These are phyloP conservation scores for Zapus hudsonius DNA, from an alignment of 2,113 vertebrate genomes.

Conservation along the genomic window DNA sequence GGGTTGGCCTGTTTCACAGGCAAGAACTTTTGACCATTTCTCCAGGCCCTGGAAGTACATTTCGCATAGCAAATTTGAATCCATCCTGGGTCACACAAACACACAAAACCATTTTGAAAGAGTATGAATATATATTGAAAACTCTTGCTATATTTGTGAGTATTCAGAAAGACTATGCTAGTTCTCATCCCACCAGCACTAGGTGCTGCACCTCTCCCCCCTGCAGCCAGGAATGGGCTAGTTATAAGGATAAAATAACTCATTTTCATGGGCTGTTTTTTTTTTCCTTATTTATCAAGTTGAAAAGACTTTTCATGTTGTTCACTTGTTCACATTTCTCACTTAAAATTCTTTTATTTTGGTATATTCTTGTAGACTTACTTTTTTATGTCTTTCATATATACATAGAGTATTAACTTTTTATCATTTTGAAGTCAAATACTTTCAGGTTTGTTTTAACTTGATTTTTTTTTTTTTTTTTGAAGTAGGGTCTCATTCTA, in stretches of 20 bases:
- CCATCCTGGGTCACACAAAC: neutral
- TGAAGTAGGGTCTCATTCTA: too few relatives aligned
- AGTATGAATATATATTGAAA: neutral
- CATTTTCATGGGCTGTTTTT: neutral
- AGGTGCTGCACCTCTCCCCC: neutral
- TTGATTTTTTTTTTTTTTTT: neutral
- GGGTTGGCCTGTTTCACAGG: too few relatives aligned
- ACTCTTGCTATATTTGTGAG: neutral
- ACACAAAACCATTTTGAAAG: neutral
- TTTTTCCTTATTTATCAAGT: neutral
- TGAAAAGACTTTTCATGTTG: conserved; percentile 15
- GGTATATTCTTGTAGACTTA: too few relatives aligned
- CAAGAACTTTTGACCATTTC: too few relatives aligned
- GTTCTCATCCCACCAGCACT: neutral
- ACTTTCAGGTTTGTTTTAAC: conserved; percentile 9
- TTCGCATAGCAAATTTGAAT: neutral
- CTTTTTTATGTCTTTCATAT: conserved; percentile 21
- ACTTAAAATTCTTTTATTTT: conserved; percentile 25
- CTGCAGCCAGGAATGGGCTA: neutral
- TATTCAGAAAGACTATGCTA: neutral
- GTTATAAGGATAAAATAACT: conserved; percentile 18
- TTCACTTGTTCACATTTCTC: neutral
- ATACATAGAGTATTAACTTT: neutral
- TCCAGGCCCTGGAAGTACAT: neutral
- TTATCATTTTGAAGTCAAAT: neutral